phyloP scores from a whole-genome alignment of 2,888 invertebrate genomes.

The Tenthredo notha region DNA sequence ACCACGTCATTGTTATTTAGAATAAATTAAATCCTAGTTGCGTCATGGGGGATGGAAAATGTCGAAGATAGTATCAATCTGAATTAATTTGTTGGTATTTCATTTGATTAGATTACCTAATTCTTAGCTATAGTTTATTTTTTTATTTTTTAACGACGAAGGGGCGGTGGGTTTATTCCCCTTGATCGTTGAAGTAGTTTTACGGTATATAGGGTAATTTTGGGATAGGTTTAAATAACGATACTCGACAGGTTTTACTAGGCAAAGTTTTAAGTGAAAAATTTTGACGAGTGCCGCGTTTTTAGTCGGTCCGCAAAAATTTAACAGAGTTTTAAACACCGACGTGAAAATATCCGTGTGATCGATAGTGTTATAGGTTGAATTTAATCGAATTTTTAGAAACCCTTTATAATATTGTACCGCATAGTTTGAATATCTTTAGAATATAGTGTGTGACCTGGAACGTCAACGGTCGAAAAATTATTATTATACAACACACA shows the following conservation, averaged over 20 bases:
- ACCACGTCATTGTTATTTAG: conserved; percentile 14
- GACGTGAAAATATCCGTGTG: background rate
- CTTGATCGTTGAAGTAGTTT: background rate
- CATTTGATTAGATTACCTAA: background rate
- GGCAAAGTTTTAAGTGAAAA: conserved; percentile 26
- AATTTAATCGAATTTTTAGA: background rate
- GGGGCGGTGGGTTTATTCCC: background rate
- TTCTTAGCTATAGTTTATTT: background rate
- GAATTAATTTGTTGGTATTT: background rate
- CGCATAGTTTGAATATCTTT: background rate
- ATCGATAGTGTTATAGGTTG: background rate
- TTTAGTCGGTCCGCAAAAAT: conserved; percentile 4
- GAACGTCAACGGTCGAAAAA: too few relatives aligned
- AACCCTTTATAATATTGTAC: background rate
- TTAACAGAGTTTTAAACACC: background rate
- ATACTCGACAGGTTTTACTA: conserved; percentile 14
- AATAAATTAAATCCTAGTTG: background rate
- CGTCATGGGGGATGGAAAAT: background rate
- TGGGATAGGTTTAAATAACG: background rate
- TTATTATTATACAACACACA: background rate
- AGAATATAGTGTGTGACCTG: too few relatives aligned
- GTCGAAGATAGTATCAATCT: background rate
- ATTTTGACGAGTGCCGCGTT: conserved; percentile 3
- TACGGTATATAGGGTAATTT: background rate
- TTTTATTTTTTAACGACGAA: background rate